A percentile compares a stretch with the other conserved stretches of the same genome.
phyloP scores from a whole-genome alignment of 2,113 vertebrate genomes.

The Vombatus ursinus region DNA sequence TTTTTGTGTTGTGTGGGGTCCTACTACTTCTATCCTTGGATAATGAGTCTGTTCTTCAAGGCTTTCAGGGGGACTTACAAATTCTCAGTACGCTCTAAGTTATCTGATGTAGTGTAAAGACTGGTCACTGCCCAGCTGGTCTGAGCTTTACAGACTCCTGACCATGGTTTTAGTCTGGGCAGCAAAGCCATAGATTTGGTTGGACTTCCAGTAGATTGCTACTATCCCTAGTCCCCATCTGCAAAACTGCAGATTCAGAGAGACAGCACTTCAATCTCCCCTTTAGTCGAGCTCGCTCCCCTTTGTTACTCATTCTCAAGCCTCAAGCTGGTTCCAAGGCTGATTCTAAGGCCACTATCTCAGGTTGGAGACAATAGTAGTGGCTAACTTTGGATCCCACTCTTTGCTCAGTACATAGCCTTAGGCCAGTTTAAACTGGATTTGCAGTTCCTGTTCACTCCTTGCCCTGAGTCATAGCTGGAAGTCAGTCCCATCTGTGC shows the following conservation, averaged over 20 bases:
- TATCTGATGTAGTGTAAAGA: neutral
- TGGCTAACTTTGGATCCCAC: neutral
- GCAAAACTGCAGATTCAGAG: neutral
- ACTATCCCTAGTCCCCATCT: neutral
- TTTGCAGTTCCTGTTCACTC: neutral
- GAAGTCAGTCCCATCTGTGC: neutral
- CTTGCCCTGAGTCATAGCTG: neutral
- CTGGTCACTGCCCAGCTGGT: neutral
- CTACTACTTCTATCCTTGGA: neutral
- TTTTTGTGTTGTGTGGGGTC: neutral
- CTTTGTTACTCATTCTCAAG: neutral
- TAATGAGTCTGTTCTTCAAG: neutral
- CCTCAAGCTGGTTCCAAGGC: neutral
- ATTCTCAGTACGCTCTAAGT: neutral
- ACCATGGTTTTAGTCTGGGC: neutral
- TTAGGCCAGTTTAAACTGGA: neutral
- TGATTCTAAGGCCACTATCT: neutral
- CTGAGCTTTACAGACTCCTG: too few relatives aligned
- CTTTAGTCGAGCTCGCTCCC: neutral
- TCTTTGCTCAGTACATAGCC: neutral
- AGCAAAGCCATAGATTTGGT: neutral
- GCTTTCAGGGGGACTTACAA: neutral
- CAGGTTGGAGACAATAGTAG: neutral
- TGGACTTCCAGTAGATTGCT: neutral
- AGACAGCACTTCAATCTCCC: neutral